Conservation (phyloP, 1,140 invertebrate species). For the Brachionus rotundiformis region DNA sequence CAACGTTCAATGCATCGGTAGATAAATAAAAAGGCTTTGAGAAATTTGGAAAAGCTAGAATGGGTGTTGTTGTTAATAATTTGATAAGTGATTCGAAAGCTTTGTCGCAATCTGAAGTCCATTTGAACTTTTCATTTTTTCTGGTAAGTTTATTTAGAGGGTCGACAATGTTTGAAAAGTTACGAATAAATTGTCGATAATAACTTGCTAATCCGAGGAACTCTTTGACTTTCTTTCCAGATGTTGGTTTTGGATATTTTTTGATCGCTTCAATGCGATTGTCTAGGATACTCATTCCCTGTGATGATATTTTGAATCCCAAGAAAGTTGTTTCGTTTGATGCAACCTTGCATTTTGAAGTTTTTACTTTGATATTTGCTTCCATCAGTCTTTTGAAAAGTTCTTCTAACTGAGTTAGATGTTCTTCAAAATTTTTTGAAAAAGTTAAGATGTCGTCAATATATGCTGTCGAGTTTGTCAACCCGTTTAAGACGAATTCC, state of each 20-base stretch:
- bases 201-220: conserved; percentile 58
- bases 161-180: conserved; percentile 55
- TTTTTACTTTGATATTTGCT: conserved; percentile 22
- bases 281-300: conserved; percentile 14
- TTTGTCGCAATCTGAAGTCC: conserved; percentile 53
- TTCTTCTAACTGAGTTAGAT: conserved; percentile 57
- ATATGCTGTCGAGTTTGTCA: conserved; percentile 5
- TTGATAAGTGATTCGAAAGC: conserved; percentile 57
- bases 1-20: conserved; percentile 46
- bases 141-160: conserved; percentile 58
- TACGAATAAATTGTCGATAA: conserved; percentile 56
- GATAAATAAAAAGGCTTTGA: conserved; percentile 4
- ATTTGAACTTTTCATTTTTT: conserved; percentile 52
- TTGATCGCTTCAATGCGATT: conserved; percentile 54
- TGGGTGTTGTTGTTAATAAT: background rate
- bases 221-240: conserved; percentile 54
- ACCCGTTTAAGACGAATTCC: conserved; percentile 54
- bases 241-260: conserved; percentile 55
- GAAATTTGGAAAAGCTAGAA: conserved; percentile 24
- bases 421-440: conserved; percentile 34
- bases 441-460: conserved; percentile 19
- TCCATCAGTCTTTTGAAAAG: conserved; percentile 59
- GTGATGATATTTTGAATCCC: conserved; percentile 6
- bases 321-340: conserved; percentile 24
- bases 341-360: conserved; percentile 21